A percentile compares a stretch with the other conserved stretches of the same genome.
Conservation (phyloP, 2,797 vertebrate genomes). For the Protosalanx chinensis region DNA sequence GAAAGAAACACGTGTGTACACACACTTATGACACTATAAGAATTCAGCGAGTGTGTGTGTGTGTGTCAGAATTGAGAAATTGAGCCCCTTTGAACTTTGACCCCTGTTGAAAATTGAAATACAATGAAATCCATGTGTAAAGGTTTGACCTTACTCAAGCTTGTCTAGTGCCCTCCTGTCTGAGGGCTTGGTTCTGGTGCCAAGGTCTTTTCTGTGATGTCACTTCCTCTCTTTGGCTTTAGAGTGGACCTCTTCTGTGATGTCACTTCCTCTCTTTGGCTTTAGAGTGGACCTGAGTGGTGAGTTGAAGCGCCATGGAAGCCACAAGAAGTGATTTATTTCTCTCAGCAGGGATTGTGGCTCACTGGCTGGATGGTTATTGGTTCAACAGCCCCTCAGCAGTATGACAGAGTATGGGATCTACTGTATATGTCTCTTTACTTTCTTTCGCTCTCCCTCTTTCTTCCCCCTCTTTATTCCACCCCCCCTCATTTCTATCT, state of each 20-base stretch:
- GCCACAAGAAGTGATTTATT: slow-evolving; percentile 32
- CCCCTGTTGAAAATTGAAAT: slow-evolving; percentile 50
- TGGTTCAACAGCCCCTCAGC: no score
- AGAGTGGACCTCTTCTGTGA: not conserved
- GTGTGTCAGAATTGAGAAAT: slow-evolving; percentile 23
- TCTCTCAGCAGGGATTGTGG: slow-evolving; percentile 21
- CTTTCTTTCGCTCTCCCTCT: not conserved
- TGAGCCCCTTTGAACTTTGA: slow-evolving; percentile 44
- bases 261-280: not conserved
- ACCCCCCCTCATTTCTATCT: slow-evolving; percentile 32
- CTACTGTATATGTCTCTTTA: no score
- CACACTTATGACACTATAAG: slow-evolving; percentile 38
- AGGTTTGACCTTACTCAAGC: slow-evolving; percentile 3
- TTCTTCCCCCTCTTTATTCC: not conserved
- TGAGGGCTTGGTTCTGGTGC: slow-evolving; percentile 1
- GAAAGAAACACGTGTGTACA: slow-evolving; percentile 50
- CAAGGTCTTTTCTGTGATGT: slow-evolving; percentile 21
- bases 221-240: not conserved
- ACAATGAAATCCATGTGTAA: slow-evolving; percentile 61
- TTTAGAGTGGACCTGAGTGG: not conserved
- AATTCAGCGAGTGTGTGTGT: slow-evolving; percentile 32
- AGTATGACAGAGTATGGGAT: no score
- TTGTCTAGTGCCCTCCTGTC: slow-evolving; percentile 21
- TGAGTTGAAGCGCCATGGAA: not conserved
- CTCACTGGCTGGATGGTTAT: not conserved